Base-by-base conservation (phyloP, 2,888 invertebrate genomes). In the Leptarthrus brevirostris region DNA sequence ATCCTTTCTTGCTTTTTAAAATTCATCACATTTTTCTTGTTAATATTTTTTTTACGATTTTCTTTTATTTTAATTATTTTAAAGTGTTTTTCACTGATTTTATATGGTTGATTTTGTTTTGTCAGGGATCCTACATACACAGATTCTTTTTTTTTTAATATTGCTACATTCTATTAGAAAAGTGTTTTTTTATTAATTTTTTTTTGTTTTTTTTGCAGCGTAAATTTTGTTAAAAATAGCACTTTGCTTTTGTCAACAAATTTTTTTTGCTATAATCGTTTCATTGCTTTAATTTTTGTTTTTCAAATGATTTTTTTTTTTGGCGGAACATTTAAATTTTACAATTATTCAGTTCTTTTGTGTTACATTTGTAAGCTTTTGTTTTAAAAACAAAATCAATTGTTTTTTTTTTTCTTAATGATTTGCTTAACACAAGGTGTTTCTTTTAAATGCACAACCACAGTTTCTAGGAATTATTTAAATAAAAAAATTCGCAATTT, bases 1-100 rank as follows among this genome's bases (percentile, higher is more conserved):
- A 49, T 52, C 18, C 34, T 24, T 14, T 40, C 40, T 40, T 40
- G 8, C 22, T 30, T 10, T 52, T 61, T 69, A 69, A 69, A 69
- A 69, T 69, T 16, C 69, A 69, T 69, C 69, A 69, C 69, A 69
- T 40, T 24, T 52, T 69, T 69, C 34, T 52, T 69, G 16, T 69
- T 69, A 52, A 69, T 69, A 12, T 20, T 20, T 52, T 52, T 18
- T 49, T 36, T 47, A 26, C 18, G 14, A 26, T 26, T 54, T 30
- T 10, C 53, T 53, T 20, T 20, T 54, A 10, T 24, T 54, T 26
- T 26, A n/a, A 66, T 49, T 26, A 52, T 14, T 34, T 64, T 44
- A n/a, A 34, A 61, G 22, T 40, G 61, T 61, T 22, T 20, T 58
- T 58, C 6, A 49, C 16, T 49, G 3, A 2, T 49, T 58, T 14